Percentiles rank a stretch among this genome's conserved stretches.
Evolutionary conservation across 2,113 vertebrate genomes (phyloP).

Genomic region (Lasiurus cinereus): DNA sequence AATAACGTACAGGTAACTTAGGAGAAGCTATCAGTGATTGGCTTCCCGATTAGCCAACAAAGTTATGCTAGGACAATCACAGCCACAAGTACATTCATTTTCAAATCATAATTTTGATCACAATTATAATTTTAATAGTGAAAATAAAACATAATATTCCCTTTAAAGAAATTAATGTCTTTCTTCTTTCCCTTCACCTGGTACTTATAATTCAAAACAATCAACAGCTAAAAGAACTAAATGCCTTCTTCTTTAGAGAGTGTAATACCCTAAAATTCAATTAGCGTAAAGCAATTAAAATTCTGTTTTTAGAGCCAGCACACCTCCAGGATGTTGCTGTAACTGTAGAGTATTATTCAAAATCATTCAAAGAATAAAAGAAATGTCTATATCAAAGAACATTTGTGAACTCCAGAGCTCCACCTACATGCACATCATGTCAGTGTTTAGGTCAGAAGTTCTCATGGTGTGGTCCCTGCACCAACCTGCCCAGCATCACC

Average conservation of each 20-base stretch:
- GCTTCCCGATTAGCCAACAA: background rate
- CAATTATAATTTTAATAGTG: slow-evolving; percentile 37
- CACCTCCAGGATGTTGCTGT: slow-evolving; percentile 36
- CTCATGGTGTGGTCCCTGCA: background rate
- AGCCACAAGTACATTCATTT: slow-evolving; percentile 24
- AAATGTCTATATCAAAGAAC: background rate
- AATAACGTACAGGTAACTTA: background rate
- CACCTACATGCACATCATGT: background rate
- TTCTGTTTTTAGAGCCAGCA: slow-evolving; percentile 20
- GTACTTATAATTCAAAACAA: slow-evolving; percentile 34
- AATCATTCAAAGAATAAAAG: background rate
- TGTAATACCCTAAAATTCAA: slow-evolving; percentile 51
- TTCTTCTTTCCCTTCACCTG: slow-evolving; percentile 39
- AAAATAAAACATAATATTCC: background rate
- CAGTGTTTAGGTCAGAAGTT: background rate
- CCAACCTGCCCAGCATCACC: background rate
- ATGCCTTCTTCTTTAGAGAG: slow-evolving; percentile 39
- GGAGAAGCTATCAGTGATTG: background rate
- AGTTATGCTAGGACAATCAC: background rate
- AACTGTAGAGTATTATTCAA: background rate
- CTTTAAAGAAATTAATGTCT: slow-evolving; percentile 3
- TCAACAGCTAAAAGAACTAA: background rate
- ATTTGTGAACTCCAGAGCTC: background rate
- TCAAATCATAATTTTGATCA: slow-evolving; percentile 35
- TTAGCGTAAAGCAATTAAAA: slow-evolving; percentile 61